These are phyloP conservation scores for Eupithecia tripunctaria DNA, from an alignment of 2,888 invertebrate species.

Conservation along the genomic window DNA sequence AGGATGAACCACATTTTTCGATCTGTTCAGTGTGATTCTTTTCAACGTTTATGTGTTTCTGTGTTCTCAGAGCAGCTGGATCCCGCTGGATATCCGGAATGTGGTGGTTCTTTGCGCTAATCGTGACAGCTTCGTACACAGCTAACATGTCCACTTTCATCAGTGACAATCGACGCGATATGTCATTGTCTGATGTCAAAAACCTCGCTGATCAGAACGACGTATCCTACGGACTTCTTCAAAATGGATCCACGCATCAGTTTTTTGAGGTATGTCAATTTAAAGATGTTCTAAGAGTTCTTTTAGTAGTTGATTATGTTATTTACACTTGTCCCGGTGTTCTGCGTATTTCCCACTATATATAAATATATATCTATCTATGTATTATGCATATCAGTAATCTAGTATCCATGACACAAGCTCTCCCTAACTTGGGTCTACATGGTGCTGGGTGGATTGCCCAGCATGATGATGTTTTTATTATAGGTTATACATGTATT, in stretches of 20 bases:
- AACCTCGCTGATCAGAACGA: slow-evolving; percentile 92
- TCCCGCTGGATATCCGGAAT: slow-evolving; percentile 94
- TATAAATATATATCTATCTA: too few relatives aligned
- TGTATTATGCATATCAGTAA: too few relatives aligned
- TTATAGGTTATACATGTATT: background rate
- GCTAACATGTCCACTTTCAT: slow-evolving; percentile 93
- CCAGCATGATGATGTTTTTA: too few relatives aligned
- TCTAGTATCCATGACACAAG: too few relatives aligned
- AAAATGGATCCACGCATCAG: slow-evolving; percentile 91
- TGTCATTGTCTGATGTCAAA: slow-evolving; percentile 92
- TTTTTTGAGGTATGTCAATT: slow-evolving; percentile 90
- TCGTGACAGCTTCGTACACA: slow-evolving; percentile 92
- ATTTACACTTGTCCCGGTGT: too few relatives aligned
- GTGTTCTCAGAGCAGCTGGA: slow-evolving; percentile 89
- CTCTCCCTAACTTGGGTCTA: too few relatives aligned
- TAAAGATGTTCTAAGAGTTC: background rate
- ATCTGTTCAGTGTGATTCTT: background rate
- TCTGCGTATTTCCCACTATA: too few relatives aligned
- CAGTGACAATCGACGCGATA: slow-evolving; percentile 90
- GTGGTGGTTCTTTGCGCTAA: slow-evolving; percentile 97
- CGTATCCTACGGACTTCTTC: slow-evolving; percentile 93
- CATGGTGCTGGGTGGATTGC: too few relatives aligned
- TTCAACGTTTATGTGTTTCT: background rate
- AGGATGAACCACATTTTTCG: background rate
- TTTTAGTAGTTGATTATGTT: background rate